Evolutionary conservation across 2,113 vertebrate species (phyloP).

Genomic region (Onychostoma macrolepis): DNA sequence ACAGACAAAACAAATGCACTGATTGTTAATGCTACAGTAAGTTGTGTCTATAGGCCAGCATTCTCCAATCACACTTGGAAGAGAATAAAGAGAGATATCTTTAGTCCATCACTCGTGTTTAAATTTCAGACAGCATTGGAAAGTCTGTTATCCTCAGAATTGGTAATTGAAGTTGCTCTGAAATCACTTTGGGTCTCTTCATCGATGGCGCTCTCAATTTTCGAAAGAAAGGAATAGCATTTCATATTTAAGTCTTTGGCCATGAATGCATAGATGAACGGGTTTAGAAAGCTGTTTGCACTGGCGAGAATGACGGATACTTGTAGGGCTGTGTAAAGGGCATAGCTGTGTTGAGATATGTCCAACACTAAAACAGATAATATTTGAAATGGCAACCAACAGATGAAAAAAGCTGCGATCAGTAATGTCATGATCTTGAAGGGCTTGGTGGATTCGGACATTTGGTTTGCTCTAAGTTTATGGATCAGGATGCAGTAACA

Average conservation of each 20-base stretch:
- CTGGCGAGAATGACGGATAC: slow-evolving; percentile 57
- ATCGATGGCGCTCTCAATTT: slow-evolving; percentile 71
- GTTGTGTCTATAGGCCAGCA: no score
- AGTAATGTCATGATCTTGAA: slow-evolving; percentile 84
- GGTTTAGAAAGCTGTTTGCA: slow-evolving; percentile 72
- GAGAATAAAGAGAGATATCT: not conserved
- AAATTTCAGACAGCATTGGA: slow-evolving; percentile 69
- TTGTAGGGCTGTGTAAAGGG: slow-evolving; percentile 42
- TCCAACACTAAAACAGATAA: slow-evolving; percentile 78
- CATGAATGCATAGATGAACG: slow-evolving; percentile 92
- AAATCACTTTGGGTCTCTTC: slow-evolving; percentile 70
- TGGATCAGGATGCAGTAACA: slow-evolving; percentile 79
- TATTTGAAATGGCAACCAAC: slow-evolving; percentile 84
- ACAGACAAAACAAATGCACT: no score
- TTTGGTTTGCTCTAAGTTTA: slow-evolving; percentile 73
- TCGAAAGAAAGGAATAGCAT: slow-evolving; percentile 71
- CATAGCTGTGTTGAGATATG: not conserved
- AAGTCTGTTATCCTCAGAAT: slow-evolving; percentile 64
- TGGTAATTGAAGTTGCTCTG: slow-evolving; percentile 52
- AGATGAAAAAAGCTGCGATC: slow-evolving; percentile 81
- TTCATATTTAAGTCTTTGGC: slow-evolving; percentile 72
- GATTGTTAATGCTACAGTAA: no score
- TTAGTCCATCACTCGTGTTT: not conserved
- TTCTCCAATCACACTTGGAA: not conserved
- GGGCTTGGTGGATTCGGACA: slow-evolving; percentile 78